phyloP scores from a whole-genome alignment of 1,140 invertebrate species.

The Sitodiplosis mosellana region DNA sequence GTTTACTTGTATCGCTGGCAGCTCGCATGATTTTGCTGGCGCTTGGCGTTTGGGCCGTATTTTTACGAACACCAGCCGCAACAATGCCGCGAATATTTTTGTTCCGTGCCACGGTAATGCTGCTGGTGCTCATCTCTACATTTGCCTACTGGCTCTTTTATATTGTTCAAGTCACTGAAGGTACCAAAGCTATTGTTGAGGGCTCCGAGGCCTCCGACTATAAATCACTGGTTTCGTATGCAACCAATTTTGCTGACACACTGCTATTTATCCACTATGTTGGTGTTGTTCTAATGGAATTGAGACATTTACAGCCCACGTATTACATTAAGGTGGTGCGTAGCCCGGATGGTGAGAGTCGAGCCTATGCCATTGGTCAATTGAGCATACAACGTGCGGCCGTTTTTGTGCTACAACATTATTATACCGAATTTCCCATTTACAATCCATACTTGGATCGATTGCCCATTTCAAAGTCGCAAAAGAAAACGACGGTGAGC shows the following conservation, averaged over 20 bases:
- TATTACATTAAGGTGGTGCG: slow-evolving; percentile 85
- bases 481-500: slow-evolving; percentile 47
- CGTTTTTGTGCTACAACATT: slow-evolving; percentile 81
- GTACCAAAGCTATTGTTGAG: slow-evolving; percentile 53
- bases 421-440: slow-evolving; percentile 90
- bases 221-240: slow-evolving; percentile 73
- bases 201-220: slow-evolving; percentile 62
- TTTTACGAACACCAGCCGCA: slow-evolving; percentile 51
- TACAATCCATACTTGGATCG: slow-evolving; percentile 93
- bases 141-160: slow-evolving; percentile 98
- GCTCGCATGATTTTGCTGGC: slow-evolving; percentile 84
- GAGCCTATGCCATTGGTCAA: slow-evolving; percentile 73
- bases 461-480: slow-evolving; percentile 65
- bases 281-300: slow-evolving; percentile 78
- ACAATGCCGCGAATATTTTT: slow-evolving; percentile 89
- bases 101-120: slow-evolving; percentile 69
- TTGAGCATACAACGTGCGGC: slow-evolving; percentile 90
- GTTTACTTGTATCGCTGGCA: slow-evolving; percentile 73
- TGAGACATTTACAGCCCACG: slow-evolving; percentile 72
- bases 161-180: slow-evolving; percentile 70
- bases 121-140: slow-evolving; percentile 78
- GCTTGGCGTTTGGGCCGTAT: slow-evolving; percentile 82
- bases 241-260: slow-evolving; percentile 78
- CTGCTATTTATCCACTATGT: slow-evolving; percentile 90
- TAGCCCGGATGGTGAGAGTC: slow-evolving; percentile 81